These are phyloP conservation scores for Acomys russatus DNA, from an alignment of 2,797 vertebrate species.

Conservation along the genomic window DNA sequence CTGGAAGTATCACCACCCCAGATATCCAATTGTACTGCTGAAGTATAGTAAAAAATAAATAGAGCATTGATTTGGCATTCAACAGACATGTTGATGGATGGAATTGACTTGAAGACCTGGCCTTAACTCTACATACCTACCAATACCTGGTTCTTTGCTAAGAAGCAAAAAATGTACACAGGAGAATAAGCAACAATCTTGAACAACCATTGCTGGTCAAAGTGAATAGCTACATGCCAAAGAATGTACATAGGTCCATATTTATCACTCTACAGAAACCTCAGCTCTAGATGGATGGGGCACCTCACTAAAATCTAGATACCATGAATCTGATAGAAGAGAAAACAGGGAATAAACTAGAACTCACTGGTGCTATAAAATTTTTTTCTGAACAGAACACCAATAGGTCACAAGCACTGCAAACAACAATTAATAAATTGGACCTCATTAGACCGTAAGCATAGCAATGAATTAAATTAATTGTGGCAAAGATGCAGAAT, in stretches of 20 bases:
- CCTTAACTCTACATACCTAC: background rate
- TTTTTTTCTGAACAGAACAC: background rate
- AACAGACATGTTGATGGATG: background rate
- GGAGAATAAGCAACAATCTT: background rate
- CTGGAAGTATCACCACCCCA: background rate
- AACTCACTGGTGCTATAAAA: background rate
- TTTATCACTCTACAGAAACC: background rate
- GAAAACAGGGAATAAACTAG: background rate
- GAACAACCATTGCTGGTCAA: background rate
- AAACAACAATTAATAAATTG: background rate
- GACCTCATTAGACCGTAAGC: background rate
- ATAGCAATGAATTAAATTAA: background rate
- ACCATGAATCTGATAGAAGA: background rate
- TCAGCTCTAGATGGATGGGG: background rate
- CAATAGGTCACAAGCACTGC: background rate
- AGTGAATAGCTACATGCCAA: too few species aligned
- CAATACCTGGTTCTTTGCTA: background rate
- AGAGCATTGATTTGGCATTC: accelerated
- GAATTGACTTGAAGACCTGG: background rate
- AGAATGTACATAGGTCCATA: too few species aligned
- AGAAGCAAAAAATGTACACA: background rate
- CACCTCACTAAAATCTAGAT: background rate
- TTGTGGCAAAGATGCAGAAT: background rate
- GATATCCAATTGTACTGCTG: background rate
- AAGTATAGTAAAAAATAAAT: background rate